Evolutionary conservation across 2,113 vertebrate species (phyloP).

Genomic region (Ellobius talpinus): DNA sequence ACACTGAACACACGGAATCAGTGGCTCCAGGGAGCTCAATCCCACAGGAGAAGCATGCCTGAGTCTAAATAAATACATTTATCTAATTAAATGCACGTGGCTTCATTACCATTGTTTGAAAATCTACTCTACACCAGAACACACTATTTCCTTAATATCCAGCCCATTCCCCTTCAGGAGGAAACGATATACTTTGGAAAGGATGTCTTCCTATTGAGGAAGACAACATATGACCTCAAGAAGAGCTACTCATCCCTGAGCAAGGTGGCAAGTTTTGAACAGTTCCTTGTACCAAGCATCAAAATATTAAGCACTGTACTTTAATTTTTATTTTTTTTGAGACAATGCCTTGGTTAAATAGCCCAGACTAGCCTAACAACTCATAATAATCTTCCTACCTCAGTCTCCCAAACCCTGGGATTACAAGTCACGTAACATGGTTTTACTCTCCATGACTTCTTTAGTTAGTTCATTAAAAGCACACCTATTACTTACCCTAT

Average conservation of each 20-base stretch:
- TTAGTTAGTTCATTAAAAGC: neutral
- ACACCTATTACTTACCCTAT: neutral
- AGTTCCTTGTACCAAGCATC: neutral
- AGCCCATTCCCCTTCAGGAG: neutral
- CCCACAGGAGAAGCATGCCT: neutral
- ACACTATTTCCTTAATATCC: neutral
- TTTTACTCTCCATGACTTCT: neutral
- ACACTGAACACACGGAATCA: neutral
- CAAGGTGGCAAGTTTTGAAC: neutral
- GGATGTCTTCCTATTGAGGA: neutral
- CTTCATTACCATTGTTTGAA: slow-evolving; percentile 45
- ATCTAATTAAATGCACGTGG: slow-evolving; percentile 7
- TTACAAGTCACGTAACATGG: neutral
- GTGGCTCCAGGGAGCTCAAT: slow-evolving; percentile 13
- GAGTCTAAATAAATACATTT: slow-evolving; percentile 37
- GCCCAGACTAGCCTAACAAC: neutral
- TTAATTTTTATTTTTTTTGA: neutral
- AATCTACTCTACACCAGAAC: neutral
- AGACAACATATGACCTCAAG: neutral
- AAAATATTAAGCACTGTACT: neutral
- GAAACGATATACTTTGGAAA: neutral
- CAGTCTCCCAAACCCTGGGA: neutral
- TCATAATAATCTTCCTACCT: neutral
- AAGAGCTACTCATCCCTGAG: neutral
- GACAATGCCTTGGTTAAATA: neutral